phyloP scores from a whole-genome alignment of 2,888 invertebrate species.

The Carpatolechia fugitivella region DNA sequence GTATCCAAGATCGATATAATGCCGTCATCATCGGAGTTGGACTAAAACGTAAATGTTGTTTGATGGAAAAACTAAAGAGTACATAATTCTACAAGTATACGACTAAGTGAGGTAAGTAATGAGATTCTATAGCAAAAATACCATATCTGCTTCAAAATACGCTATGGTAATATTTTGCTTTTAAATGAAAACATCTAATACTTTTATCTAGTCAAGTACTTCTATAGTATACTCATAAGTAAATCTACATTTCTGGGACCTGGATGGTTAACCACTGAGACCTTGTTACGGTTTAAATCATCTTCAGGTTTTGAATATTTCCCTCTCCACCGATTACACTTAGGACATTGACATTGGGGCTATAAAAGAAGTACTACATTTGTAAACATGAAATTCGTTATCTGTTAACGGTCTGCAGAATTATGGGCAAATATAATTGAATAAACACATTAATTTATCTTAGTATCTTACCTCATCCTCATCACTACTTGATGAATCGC shows the following conservation, averaged over 20 bases:
- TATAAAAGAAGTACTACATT: not conserved
- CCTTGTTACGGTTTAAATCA: not conserved
- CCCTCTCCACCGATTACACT: not conserved
- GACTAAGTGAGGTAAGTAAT: too few species aligned
- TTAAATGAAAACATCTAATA: too few species aligned
- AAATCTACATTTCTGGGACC: not conserved
- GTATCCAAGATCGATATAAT: conserved; percentile 14
- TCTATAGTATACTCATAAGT: not conserved
- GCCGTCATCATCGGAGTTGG: not conserved
- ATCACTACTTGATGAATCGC: not conserved
- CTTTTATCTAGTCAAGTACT: too few species aligned
- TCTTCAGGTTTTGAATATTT: not conserved
- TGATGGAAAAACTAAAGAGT: not conserved
- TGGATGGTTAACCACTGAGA: not conserved
- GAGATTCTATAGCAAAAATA: too few species aligned
- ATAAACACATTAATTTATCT: too few species aligned
- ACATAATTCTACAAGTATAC: too few species aligned
- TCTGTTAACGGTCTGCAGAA: too few species aligned
- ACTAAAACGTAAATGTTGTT: not conserved
- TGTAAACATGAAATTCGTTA: too few species aligned
- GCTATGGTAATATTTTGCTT: too few species aligned
- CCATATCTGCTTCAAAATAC: too few species aligned
- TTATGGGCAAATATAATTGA: too few species aligned
- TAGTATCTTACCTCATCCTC: not conserved
- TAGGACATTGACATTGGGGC: not conserved